Conservation (phyloP, 2,113 vertebrate genomes). For the Setophaga petechia region DNA sequence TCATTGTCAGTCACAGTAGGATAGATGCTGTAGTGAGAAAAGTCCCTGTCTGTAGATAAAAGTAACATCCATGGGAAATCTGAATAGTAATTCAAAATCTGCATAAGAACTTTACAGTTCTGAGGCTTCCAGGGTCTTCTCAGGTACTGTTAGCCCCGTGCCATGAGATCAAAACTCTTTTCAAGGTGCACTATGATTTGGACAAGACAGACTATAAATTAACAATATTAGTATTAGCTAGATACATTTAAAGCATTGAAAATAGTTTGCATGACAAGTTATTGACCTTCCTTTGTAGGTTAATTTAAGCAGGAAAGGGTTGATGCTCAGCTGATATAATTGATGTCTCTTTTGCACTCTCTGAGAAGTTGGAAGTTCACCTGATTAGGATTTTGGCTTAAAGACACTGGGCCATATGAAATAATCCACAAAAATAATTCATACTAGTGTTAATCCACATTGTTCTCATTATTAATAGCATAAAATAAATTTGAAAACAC, state of each 20-base stretch:
- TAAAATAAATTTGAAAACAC: neutral
- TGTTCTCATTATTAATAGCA: neutral
- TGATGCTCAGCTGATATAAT: neutral
- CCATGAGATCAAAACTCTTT: neutral
- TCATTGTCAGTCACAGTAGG: neutral
- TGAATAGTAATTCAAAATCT: neutral
- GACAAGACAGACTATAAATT: neutral
- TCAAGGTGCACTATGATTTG: neutral
- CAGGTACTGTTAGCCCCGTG: neutral
- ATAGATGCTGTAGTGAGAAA: neutral
- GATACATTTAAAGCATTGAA: neutral
- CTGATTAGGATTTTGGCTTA: neutral
- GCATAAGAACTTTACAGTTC: neutral
- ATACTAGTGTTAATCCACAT: neutral
- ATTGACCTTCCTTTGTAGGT: neutral
- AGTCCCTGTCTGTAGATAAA: neutral
- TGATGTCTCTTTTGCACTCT: neutral
- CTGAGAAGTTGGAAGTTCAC: neutral
- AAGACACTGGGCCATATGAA: neutral
- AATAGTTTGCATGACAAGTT: neutral
- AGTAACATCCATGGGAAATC: neutral
- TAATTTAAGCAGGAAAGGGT: neutral
- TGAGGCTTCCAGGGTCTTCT: neutral
- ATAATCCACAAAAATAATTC: neutral
- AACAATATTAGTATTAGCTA: neutral